Evolutionary conservation across 1,140 invertebrate genomes (phyloP), one percentile per base, ranked within the genome.

Genomic region (Elymnias hypermnestra): DNA sequence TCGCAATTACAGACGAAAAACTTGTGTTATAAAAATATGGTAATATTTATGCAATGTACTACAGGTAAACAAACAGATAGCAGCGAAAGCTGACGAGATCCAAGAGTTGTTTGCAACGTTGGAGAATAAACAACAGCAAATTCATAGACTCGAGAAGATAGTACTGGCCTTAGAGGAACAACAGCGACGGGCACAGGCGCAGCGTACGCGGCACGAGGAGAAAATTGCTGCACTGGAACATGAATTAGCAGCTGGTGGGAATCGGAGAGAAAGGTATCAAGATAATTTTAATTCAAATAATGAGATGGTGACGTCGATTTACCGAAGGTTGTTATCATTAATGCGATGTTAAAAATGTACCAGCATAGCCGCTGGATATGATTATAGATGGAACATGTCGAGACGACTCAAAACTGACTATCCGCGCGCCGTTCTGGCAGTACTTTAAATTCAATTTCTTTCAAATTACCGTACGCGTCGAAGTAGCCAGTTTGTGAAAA

Each of bases 161-260:
- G 88, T 92, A 3, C 79, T 89, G 38, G 72, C 89, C 25, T 66
- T 91, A 57, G 89, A 89, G 48, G 89, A 90, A 29, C 89, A 90
- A 48, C 88, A 91, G 31, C 73, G 86, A 2, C 81, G 87, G n/a
- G 82, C 86, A 2, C 88, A 91, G 46, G 87, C 83, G 36, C 86
- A 90, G 23, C 85, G 90, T 1, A 89, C 88, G 5, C 84, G 89
- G 3, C 84, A 91, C 22, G 90, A 91, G 51, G 87, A 87, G 23
- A 89, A 88, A 23, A 91, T 91, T 14, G 89, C 89, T 0, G 61
- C 87, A 4, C 72, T 92, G 8, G 88, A 91, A 53, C 57, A 89
- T 7, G 87, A 89, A 45, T 58, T 82, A 5, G 82, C 79, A 21
- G 77, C 73, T 25, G 63, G 66, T 13, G 63, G 65, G 10, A 48